Conservation (phyloP, 30 jellyfish, hydroid and myxozoan species). For the Hydra vulgaris region DNA sequence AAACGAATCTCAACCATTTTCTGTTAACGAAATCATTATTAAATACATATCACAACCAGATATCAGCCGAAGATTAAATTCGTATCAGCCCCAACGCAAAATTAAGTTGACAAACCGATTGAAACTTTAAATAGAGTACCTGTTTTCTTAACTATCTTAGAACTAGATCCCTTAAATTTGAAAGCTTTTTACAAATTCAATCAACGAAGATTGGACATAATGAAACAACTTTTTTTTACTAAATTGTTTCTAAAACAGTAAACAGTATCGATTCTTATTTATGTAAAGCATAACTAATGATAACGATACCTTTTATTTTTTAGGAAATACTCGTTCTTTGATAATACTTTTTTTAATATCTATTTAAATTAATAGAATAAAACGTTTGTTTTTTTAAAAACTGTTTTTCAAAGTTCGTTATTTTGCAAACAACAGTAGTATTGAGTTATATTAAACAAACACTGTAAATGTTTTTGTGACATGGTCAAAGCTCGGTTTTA, state of each 20-base stretch:
- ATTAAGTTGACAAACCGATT: conserved; percentile 16
- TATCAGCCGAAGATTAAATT: conserved; percentile 26
- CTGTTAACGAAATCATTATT: conserved; percentile 27
- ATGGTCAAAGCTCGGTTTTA: too few relatives aligned
- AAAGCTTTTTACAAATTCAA: conserved; percentile 21
- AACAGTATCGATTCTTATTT: not conserved
- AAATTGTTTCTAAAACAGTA: not conserved
- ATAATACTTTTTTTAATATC: too few relatives aligned
- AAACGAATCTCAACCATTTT: conserved; percentile 29
- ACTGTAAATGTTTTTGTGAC: too few relatives aligned
- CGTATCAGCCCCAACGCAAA: conserved; percentile 18
- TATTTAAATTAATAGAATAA: too few relatives aligned
- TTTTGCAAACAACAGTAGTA: too few relatives aligned
- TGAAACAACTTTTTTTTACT: conserved; percentile 4
- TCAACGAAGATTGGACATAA: conserved; percentile 31
- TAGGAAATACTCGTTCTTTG: too few relatives aligned
- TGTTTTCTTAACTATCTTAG: conserved; percentile 19
- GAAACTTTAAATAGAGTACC: conserved; percentile 24
- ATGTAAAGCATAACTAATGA: not conserved
- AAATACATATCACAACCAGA: conserved; percentile 13
- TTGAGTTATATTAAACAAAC: too few relatives aligned
- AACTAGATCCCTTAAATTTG: conserved; percentile 24
- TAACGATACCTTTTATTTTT: too few relatives aligned
- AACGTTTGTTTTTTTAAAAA: too few relatives aligned
- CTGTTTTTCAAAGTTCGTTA: too few relatives aligned